Conservation (phyloP, 2,113 vertebrate species). For the Cebidichthys violaceus region DNA sequence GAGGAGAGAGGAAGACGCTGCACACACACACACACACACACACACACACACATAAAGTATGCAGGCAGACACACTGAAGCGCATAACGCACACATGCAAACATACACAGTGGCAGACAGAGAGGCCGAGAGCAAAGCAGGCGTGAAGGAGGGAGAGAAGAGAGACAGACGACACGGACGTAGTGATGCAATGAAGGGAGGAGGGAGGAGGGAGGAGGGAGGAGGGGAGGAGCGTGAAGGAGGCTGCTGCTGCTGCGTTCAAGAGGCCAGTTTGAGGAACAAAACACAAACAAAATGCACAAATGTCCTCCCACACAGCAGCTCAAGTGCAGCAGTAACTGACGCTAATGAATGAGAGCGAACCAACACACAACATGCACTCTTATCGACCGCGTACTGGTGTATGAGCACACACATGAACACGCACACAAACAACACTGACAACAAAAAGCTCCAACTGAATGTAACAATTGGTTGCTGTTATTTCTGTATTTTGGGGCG, state of each 20-base stretch:
- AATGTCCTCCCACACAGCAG: background rate
- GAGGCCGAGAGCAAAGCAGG: background rate
- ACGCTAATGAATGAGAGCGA: conserved; percentile 8
- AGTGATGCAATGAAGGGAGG: background rate
- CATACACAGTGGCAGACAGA: background rate
- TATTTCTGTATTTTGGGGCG: too few species aligned
- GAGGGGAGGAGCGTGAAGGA: background rate
- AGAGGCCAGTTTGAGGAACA: background rate
- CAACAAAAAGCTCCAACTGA: too few species aligned
- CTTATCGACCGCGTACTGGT: too few species aligned
- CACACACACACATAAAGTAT: background rate
- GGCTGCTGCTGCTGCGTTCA: background rate
- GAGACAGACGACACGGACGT: background rate
- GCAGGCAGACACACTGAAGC: background rate
- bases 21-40: background rate
- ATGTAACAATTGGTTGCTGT: too few species aligned
- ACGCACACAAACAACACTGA: too few species aligned
- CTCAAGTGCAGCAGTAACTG: background rate
- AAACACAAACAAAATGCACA: background rate
- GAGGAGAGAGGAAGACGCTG: conserved; percentile 57
- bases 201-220: background rate
- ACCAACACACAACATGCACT: background rate
- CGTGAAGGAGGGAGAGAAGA: background rate
- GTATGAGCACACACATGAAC: background rate
- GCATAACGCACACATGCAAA: conserved; percentile 1